These are phyloP conservation scores for Heteractis magnifica DNA, from an alignment of 92 coral and sea anemone genomes.

Conservation along the genomic window DNA sequence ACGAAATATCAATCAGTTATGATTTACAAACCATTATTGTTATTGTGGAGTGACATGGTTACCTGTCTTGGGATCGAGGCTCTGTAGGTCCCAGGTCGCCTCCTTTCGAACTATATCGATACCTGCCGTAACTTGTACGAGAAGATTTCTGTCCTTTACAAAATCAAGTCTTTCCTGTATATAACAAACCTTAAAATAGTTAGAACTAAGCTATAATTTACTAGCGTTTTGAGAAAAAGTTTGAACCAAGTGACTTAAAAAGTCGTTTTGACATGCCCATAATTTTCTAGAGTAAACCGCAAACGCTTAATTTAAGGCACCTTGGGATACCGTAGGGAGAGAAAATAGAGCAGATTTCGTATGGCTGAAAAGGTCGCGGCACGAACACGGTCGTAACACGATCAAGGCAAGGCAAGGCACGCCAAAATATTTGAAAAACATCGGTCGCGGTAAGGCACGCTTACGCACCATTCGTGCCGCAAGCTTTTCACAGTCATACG, in stretches of 20 bases:
- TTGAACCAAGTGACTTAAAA: background rate
- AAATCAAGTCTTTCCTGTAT: constrained; percentile 59
- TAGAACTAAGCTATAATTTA: background rate
- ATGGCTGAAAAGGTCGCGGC: too few species aligned
- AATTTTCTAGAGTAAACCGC: too few species aligned
- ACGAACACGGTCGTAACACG: too few species aligned
- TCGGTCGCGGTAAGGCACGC: too few species aligned
- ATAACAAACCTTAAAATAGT: background rate
- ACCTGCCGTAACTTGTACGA: constrained; percentile 60
- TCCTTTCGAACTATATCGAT: constrained; percentile 59
- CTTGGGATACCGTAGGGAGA: too few species aligned
- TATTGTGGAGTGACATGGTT: background rate
- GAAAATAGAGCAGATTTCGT: too few species aligned
- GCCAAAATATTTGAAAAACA: too few species aligned
- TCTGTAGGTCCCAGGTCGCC: constrained; percentile 74
- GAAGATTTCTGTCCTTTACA: constrained; percentile 44
- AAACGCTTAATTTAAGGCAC: too few species aligned
- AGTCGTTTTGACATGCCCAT: too few species aligned
- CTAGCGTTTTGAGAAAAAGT: background rate
- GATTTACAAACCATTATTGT: background rate
- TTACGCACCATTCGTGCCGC: too few species aligned
- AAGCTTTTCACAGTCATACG: too few species aligned
- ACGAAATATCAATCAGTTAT: background rate
- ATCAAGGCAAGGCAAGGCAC: too few species aligned
- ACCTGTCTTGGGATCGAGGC: constrained; percentile 79